Percentiles rank a stretch among this genome's conserved stretches.
Conservation (phyloP, 2,113 vertebrate genomes). For the Aleadryas rufinucha region DNA sequence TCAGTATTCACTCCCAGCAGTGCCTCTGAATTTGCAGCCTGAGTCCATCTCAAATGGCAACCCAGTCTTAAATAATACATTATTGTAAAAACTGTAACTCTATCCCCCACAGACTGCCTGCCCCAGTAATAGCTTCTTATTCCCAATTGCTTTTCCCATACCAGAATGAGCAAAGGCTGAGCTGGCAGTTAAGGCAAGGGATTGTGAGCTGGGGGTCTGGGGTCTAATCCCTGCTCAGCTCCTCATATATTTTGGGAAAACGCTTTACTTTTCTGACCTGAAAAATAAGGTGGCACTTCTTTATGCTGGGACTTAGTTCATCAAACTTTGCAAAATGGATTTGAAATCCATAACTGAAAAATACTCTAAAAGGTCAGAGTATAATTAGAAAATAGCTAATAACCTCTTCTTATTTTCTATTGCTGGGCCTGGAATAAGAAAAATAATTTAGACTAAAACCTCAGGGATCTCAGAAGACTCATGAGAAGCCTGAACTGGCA, state of each 20-base stretch:
- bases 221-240: constrained; percentile 38
- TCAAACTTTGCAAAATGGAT: background rate
- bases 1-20: constrained; percentile 20
- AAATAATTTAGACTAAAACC: background rate
- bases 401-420: background rate
- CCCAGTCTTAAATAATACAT: constrained; percentile 40
- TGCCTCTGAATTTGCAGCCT: constrained; percentile 15
- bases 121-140: constrained; percentile 42
- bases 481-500: background rate
- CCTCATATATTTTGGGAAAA: background rate
- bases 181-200: background rate
- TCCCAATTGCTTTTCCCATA: constrained; percentile 46
- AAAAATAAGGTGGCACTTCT: constrained; percentile 6
- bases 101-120: constrained; percentile 39
- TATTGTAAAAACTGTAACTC: constrained; percentile 31
- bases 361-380: background rate
- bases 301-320: background rate
- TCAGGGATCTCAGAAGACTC: background rate
- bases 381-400: constrained; percentile 20
- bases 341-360: background rate
- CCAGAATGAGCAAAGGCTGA: constrained; percentile 43
- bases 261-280: background rate
- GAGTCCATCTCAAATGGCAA: constrained; percentile 17
- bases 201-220: constrained; percentile 2
- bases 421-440: background rate